phyloP scores from a whole-genome alignment of 1,140 invertebrate species.

The honey bee (Apis mellifera) region Amel_HAv3.1 CM009935.2:5774501-5775000 shows the following conservation, averaged over 20 bases:
- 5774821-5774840: not conserved
- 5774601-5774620: too few relatives aligned
- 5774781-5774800: conserved; percentile 16
- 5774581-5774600: not conserved
- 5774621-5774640: too few relatives aligned
- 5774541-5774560: not conserved
- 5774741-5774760: not conserved
- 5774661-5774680: not conserved
- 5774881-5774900: not conserved
- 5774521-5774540: not conserved
- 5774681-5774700: not conserved
- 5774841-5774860: conserved; percentile 25
- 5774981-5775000: not conserved
- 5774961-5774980: not conserved
- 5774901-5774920: not conserved
- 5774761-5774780: conserved; percentile 15
- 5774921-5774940: not conserved
- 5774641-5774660: not conserved
- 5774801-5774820: conserved; percentile 38
- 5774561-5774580: not conserved
- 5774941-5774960: too few relatives aligned
- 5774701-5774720: not conserved
- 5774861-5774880: not conserved
- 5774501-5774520: not conserved
- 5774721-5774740: too few relatives aligned